phyloP scores from a whole-genome alignment of 2,797 vertebrate species.

The Miichthys miiuy region DNA sequence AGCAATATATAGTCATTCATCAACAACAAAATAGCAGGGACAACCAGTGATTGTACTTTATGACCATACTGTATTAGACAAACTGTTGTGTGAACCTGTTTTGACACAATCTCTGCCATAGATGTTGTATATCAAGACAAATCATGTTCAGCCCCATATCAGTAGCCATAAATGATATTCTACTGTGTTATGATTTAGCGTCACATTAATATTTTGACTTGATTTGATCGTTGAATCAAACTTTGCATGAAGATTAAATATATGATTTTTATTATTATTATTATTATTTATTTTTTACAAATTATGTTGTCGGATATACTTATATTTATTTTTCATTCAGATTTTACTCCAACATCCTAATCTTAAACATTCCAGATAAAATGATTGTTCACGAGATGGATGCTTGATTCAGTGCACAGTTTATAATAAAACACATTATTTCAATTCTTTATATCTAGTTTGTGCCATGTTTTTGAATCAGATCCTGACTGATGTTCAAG shows the following conservation, averaged over 20 bases:
- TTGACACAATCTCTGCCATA: constrained; percentile 9
- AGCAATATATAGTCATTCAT: constrained; percentile 53
- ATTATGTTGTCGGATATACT: constrained; percentile 27
- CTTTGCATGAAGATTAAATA: constrained; percentile 67
- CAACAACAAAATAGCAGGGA: constrained; percentile 37
- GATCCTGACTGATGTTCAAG: not conserved
- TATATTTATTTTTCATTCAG: constrained; percentile 34
- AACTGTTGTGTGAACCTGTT: constrained; percentile 4
- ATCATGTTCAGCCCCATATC: constrained; percentile 62
- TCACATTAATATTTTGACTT: constrained; percentile 42
- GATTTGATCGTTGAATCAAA: constrained; percentile 52
- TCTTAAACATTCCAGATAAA: constrained; percentile 75
- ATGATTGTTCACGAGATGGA: constrained; percentile 74
- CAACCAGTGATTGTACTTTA: constrained; percentile 30
- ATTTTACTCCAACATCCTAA: constrained; percentile 48
- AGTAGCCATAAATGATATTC: constrained; percentile 43
- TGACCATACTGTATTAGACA: constrained; percentile 8
- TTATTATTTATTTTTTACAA: constrained; percentile 1
- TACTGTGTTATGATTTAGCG: constrained; percentile 48
- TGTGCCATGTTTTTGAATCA: constrained; percentile 34
- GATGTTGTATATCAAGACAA: constrained; percentile 22
- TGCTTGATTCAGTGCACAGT: constrained; percentile 72
- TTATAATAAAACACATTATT: constrained; percentile 78
- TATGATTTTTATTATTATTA: constrained; percentile 8
- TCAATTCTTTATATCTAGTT: constrained; percentile 51